These are phyloP conservation scores for Formica selysi DNA, from an alignment of 1,140 invertebrate genomes.

Conservation along the genomic window DNA sequence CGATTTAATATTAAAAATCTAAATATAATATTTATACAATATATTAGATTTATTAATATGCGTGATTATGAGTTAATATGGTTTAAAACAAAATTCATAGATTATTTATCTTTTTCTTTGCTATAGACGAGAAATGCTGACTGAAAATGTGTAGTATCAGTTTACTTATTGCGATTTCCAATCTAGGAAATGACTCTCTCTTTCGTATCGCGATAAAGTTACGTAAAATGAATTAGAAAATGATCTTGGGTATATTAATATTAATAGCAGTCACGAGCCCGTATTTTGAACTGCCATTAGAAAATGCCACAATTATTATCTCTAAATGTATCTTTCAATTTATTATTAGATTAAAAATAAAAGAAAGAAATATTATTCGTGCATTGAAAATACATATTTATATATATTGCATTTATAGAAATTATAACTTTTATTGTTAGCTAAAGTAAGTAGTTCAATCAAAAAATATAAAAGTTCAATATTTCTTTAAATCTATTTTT, in stretches of 20 bases:
- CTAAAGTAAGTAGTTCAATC: background rate
- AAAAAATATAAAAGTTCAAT: background rate
- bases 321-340: background rate
- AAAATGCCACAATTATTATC: constrained; percentile 3
- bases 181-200: constrained; percentile 38
- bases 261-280: background rate
- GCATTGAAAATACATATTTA: background rate
- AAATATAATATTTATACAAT: background rate
- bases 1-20: background rate
- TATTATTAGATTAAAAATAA: background rate
- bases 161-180: constrained; percentile 23
- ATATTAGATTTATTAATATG: too few species aligned
- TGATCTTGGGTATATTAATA: constrained; percentile 29
- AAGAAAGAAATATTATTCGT: background rate
- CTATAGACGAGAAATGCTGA: background rate
- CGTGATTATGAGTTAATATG: background rate
- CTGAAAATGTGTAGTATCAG: background rate
- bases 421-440: background rate
- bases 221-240: constrained; percentile 49
- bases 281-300: background rate
- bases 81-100: background rate
- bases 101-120: background rate
- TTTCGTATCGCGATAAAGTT: constrained; percentile 17
- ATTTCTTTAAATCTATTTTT: constrained; percentile 11
- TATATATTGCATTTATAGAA: background rate